Percentiles rank a stretch among this genome's conserved stretches.
Evolutionary conservation across 2,888 invertebrate genomes (phyloP).

Genomic region (Luffia ferchaultella): DNA sequence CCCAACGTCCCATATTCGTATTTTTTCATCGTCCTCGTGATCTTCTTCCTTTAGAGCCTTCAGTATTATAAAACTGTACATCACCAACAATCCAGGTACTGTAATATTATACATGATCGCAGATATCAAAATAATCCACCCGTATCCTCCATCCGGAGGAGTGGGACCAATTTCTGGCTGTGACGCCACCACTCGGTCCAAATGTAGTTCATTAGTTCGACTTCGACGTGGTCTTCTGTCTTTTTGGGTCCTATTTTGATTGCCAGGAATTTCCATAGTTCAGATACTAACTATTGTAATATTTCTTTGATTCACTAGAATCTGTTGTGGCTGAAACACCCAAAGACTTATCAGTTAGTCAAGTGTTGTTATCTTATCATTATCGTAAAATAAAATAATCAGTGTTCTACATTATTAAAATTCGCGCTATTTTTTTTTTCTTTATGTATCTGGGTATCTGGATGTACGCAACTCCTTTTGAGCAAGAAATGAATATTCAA

Average conservation of each 20-base stretch:
- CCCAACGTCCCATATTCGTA: constrained; percentile 66
- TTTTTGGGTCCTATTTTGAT: neutral
- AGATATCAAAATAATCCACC: constrained; percentile 70
- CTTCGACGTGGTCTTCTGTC: neutral
- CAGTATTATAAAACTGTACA: constrained; percentile 63
- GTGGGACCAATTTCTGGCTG: constrained; percentile 72
- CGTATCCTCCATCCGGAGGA: constrained; percentile 72
- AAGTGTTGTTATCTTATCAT: constrained; percentile 57
- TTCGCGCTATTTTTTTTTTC: constrained; percentile 37
- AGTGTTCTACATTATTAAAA: constrained; percentile 48
- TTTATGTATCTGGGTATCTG: no score
- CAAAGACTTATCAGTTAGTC: constrained; percentile 40
- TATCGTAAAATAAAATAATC: constrained; percentile 45
- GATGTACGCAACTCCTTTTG: no score
- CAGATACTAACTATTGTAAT: neutral
- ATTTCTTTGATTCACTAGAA: neutral
- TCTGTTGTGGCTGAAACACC: constrained; percentile 22
- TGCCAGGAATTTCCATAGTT: constrained; percentile 29
- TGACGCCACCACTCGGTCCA: constrained; percentile 70
- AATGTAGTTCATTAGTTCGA: constrained; percentile 32
- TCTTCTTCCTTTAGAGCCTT: constrained; percentile 56
- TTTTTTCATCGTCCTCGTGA: constrained; percentile 36
- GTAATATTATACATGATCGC: constrained; percentile 68
- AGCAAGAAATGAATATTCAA: no score
- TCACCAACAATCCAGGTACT: constrained; percentile 61